A percentile compares a stretch with the other conserved stretches of the same genome.
Conservation (phyloP, 2,113 vertebrate genomes). For the Xiphophorus couchianus region DNA sequence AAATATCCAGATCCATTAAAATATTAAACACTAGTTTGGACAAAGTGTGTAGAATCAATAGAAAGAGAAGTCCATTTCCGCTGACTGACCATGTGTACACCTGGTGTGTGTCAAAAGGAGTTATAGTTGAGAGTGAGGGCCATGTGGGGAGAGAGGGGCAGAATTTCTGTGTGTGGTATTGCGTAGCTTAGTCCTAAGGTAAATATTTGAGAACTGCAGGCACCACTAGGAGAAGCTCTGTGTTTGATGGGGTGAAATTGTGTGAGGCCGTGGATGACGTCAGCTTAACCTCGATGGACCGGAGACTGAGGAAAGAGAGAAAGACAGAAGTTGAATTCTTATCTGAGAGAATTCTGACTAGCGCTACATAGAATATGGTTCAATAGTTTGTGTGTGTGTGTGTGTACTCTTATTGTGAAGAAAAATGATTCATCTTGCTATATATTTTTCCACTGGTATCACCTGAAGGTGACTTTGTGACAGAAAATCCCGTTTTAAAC, state of each 20-base stretch:
- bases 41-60: not conserved
- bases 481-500: too few relatives aligned
- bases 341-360: not conserved
- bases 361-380: not conserved
- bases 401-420: slow-evolving; percentile 19
- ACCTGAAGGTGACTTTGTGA: not conserved
- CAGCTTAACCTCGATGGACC: slow-evolving; percentile 33
- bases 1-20: not conserved
- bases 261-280: slow-evolving; percentile 55
- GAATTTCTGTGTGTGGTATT: slow-evolving; percentile 44
- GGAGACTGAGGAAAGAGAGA: not conserved
- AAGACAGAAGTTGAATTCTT: not conserved
- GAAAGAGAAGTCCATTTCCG: not conserved
- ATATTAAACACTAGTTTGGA: not conserved
- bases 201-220: slow-evolving; percentile 61
- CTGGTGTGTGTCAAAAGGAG: slow-evolving; percentile 5
- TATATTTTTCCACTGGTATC: slow-evolving; percentile 15
- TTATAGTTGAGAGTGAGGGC: slow-evolving; percentile 8
- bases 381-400: not conserved
- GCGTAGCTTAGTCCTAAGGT: slow-evolving; percentile 31
- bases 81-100: slow-evolving; percentile 1
- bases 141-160: slow-evolving; percentile 19
- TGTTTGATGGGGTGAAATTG: slow-evolving; percentile 50
- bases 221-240: slow-evolving; percentile 48
- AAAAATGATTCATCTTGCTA: slow-evolving; percentile 28